These are phyloP conservation scores for Serinus canaria DNA, from an alignment of 2,113 vertebrate genomes.

Conservation along the genomic window DNA sequence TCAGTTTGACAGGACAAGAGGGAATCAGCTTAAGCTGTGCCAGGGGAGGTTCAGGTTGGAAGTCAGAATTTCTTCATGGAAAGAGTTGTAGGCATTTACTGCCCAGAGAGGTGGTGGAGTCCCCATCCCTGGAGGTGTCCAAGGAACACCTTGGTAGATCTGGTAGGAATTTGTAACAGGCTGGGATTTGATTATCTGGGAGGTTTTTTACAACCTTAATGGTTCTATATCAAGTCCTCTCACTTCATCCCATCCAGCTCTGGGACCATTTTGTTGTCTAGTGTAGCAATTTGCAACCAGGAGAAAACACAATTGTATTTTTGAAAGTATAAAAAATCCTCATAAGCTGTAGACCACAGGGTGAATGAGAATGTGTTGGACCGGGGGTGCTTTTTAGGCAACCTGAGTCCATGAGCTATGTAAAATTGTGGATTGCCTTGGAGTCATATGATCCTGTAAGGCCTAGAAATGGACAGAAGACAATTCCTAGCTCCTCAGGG, in stretches of 20 bases:
- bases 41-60: not conserved
- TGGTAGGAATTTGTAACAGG: not conserved
- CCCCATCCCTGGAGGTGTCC: not conserved
- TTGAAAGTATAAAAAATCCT: not conserved
- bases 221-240: not conserved
- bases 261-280: not conserved
- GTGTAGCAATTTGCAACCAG: not conserved
- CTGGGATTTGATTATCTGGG: not conserved
- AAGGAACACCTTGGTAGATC: not conserved
- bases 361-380: accelerated
- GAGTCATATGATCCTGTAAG: not conserved
- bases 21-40: not conserved
- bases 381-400: not conserved
- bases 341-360: not conserved
- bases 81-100: not conserved
- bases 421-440: not conserved
- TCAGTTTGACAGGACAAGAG: not conserved
- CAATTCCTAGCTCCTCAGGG: not conserved
- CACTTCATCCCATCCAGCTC: not conserved
- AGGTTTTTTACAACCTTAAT: not conserved
- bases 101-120: not conserved
- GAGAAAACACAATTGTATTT: not conserved
- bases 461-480: not conserved
- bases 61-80: not conserved
- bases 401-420: not conserved